A percentile compares a stretch with the other conserved stretches of the same genome.
Conservation (phyloP, 2,888 invertebrate species). For the Hesperia comma region DNA sequence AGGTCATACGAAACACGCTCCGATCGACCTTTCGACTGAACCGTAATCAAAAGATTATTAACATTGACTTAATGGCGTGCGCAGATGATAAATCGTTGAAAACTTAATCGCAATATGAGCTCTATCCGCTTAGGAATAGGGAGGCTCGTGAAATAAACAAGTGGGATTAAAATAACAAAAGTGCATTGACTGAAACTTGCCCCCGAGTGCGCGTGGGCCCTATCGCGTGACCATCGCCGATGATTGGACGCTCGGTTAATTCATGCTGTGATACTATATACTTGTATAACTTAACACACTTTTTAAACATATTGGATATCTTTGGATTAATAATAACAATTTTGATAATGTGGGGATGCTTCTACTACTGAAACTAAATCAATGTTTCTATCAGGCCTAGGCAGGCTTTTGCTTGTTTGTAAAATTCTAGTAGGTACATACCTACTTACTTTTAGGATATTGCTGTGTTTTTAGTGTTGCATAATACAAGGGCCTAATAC, state of each 20-base stretch:
- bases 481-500: no score
- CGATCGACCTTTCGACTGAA: slow-evolving; percentile 43
- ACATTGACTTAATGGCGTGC: slow-evolving; percentile 41
- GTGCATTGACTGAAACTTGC: slow-evolving; percentile 60
- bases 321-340: no score
- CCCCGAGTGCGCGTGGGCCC: slow-evolving; percentile 44
- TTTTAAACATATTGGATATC: no score
- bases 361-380: no score
- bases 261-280: background rate
- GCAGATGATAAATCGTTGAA: slow-evolving; percentile 32
- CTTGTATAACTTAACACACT: no score
- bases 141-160: slow-evolving; percentile 17
- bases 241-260: background rate
- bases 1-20: slow-evolving; percentile 31
- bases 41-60: slow-evolving; percentile 42
- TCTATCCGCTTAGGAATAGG: slow-evolving; percentile 25
- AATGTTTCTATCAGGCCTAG: no score
- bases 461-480: no score
- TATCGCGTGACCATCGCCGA: slow-evolving; percentile 19
- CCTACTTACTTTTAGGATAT: no score
- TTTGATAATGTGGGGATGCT: no score
- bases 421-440: no score
- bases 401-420: no score
- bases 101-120: slow-evolving; percentile 24
- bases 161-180: slow-evolving; percentile 44